These are phyloP conservation scores for Myodes glareolus DNA, from an alignment of 2,113 vertebrate genomes.

Conservation along the genomic window DNA sequence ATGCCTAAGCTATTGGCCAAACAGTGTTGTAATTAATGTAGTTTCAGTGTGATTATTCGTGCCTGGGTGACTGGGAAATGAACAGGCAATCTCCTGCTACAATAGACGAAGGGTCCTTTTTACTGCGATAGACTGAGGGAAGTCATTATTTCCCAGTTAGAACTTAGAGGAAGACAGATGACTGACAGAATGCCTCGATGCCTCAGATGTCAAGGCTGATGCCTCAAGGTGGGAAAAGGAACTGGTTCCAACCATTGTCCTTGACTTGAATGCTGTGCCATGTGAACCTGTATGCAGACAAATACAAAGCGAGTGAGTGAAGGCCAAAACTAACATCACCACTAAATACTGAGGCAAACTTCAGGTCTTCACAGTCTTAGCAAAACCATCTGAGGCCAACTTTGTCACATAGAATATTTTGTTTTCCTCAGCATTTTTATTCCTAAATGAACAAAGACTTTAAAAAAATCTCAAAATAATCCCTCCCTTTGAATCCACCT, in stretches of 20 bases:
- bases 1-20: too few species aligned
- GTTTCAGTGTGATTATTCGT: too few species aligned
- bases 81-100: too few species aligned
- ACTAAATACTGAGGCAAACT: not conserved
- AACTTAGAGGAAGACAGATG: not conserved
- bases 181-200: too few species aligned
- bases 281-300: not conserved
- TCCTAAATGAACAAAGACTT: slow-evolving; percentile 16
- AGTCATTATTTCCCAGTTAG: not conserved
- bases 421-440: not conserved
- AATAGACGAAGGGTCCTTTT: not conserved
- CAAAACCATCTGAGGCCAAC: not conserved
- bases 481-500: not conserved
- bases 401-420: not conserved
- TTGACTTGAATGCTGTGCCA: too few species aligned
- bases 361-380: not conserved
- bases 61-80: too few species aligned
- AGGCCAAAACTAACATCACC: not conserved
- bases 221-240: not conserved
- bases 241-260: not conserved
- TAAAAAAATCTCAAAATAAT: not conserved
- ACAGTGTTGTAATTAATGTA: too few species aligned
- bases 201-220: not conserved
- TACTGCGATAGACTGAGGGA: not conserved
- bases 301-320: not conserved